Conservation (phyloP, 1,140 invertebrate species). For the Zaprionus ghesquierei region DNA sequence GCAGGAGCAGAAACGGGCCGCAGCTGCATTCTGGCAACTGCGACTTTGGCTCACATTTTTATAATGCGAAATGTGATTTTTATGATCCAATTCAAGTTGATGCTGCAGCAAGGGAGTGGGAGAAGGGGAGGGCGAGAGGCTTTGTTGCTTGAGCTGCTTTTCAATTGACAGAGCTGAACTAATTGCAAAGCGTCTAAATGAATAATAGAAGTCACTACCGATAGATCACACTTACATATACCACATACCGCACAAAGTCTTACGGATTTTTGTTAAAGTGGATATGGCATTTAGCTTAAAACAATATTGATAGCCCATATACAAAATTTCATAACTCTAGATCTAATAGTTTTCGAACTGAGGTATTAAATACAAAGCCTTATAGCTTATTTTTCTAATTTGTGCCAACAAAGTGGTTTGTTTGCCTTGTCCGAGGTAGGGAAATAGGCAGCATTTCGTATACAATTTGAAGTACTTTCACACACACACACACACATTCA, state of each 20-base stretch:
- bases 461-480: background rate
- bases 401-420: no score
- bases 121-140: background rate
- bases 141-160: slow-evolving; percentile 57
- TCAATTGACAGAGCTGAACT: slow-evolving; percentile 65
- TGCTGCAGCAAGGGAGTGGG: slow-evolving; percentile 41
- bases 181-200: slow-evolving; percentile 34
- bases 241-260: background rate
- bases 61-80: slow-evolving; percentile 80
- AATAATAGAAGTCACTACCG: slow-evolving; percentile 50
- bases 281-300: background rate
- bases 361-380: background rate
- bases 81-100: slow-evolving; percentile 74
- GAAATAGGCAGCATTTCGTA: background rate
- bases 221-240: background rate
- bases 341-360: background rate
- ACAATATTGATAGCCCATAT: background rate
- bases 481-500: background rate
- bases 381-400: no score
- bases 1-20: slow-evolving; percentile 15
- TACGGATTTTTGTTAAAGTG: background rate
- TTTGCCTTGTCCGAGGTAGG: no score
- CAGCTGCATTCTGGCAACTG: slow-evolving; percentile 44
- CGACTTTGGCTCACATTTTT: slow-evolving; percentile 38
- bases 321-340: background rate